Evolutionary conservation across 2,113 vertebrate species (phyloP), one percentile per base, ranked within the genome.

Genomic region (Pachyramphus minor): DNA sequence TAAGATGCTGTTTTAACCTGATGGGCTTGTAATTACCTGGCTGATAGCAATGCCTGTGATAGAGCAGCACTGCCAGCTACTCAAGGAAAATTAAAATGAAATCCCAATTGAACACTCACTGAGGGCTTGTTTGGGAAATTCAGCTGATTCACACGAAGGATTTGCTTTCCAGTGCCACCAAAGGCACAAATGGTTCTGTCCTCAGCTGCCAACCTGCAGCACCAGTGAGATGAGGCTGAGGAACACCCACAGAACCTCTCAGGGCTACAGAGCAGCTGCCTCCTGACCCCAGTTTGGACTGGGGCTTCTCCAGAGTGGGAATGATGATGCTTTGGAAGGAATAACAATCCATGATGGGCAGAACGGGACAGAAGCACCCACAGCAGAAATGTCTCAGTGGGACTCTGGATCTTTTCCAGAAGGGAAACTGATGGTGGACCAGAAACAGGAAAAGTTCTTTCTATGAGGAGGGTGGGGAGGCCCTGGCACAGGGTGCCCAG

Each of bases 1-100:
- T 73, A 63, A 83, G 84, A 84, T 3, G 33, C 60, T 90, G 33
- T 5, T 84, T 90, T 84, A 74, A 59, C 23, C 31, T 35, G 25
- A 89, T 37, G 33, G 52, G 23, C 37, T 58, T 92, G 59, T 89
- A 89, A 95, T 86, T 95, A 86, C 59, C 76, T 84, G 37, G 37
- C 64, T 91, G 71, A 81, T 9, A 89, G 50, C 68, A 81, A 8
- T 44, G 37, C 35, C 50, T 77, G 42, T 55, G 73, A 75, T 66
- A 49, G 31, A 92, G 45, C 45, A 67, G n/a, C 31, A 19, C 1
- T 74, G 60, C 60, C 76, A 82, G 44, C 47, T 79, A 60, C 71
- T 83, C 35, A 27, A 12, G 16, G 37, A 76, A 87, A 93, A 96
- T 64, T 20, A 68, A 90, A 85, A 87, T 44, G 28, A 84, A 82